Evolutionary conservation across 2,888 invertebrate species (phyloP).

Genomic region (Xanthorhoe designata): DNA sequence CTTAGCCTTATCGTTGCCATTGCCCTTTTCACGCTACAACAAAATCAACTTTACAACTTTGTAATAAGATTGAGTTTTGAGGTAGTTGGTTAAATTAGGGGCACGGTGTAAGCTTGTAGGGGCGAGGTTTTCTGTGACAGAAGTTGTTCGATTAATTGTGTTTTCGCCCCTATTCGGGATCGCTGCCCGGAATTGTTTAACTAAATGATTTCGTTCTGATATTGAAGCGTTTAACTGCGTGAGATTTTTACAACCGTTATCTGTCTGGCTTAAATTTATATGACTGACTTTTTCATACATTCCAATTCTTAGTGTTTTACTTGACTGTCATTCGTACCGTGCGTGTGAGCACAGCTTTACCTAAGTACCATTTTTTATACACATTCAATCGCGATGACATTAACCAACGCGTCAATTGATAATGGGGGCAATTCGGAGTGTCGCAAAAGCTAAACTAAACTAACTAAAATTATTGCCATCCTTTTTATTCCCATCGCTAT

Average conservation of each 20-base stretch:
- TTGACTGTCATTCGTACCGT: too few relatives aligned
- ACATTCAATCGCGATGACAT: too few relatives aligned
- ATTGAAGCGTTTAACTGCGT: slow-evolving; percentile 37
- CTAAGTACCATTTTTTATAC: too few relatives aligned
- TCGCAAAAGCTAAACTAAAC: too few relatives aligned
- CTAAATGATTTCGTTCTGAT: slow-evolving; percentile 62
- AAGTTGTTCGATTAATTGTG: slow-evolving; percentile 79
- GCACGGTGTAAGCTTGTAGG: slow-evolving; percentile 48
- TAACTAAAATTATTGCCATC: too few relatives aligned
- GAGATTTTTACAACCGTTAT: not conserved
- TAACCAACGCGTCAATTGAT: too few relatives aligned
- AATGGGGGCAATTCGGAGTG: too few relatives aligned
- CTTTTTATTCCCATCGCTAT: too few relatives aligned
- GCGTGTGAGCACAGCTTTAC: too few relatives aligned
- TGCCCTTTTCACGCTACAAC: not conserved
- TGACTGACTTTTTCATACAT: too few relatives aligned
- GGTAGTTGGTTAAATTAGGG: slow-evolving; percentile 56
- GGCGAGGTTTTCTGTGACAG: slow-evolving; percentile 64
- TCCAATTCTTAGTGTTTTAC: too few relatives aligned
- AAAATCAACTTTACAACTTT: slow-evolving; percentile 1
- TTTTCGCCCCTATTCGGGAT: slow-evolving; percentile 71
- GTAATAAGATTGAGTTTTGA: slow-evolving; percentile 15
- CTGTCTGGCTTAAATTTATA: not conserved
- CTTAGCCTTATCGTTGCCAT: slow-evolving; percentile 53
- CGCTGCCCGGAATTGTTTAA: slow-evolving; percentile 59